Conservation (phyloP, 1,140 invertebrate genomes). For the Papilio polyxenes region DNA sequence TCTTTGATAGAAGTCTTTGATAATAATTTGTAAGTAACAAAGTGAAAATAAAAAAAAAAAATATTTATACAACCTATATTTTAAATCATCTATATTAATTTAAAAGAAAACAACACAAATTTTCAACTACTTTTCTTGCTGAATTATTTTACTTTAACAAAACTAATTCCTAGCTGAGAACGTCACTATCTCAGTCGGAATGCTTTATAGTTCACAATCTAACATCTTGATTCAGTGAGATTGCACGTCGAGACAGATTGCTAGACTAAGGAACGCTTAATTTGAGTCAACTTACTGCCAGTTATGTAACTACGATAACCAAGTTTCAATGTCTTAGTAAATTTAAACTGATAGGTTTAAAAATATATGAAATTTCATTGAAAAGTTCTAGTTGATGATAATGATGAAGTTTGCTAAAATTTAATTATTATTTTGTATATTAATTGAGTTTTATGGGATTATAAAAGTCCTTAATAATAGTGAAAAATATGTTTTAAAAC, state of each 20-base stretch:
- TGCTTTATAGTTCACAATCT: slow-evolving; percentile 12
- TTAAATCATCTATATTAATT: not conserved
- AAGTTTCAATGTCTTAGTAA: not conserved
- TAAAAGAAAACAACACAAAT: not conserved
- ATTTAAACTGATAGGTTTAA: not conserved
- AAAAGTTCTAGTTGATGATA: not conserved
- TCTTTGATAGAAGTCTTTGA: too few relatives aligned
- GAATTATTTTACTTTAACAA: not conserved
- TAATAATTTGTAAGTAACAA: not conserved
- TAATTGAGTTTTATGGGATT: too few relatives aligned
- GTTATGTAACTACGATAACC: not conserved
- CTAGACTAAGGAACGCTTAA: slow-evolving; percentile 13
- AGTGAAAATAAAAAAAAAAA: too few relatives aligned
- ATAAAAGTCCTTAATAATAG: too few relatives aligned
- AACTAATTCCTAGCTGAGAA: not conserved
- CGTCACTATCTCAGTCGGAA: slow-evolving; percentile 10
- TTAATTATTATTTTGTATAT: too few relatives aligned
- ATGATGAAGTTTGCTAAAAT: too few relatives aligned
- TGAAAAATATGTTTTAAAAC: too few relatives aligned
- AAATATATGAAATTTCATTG: too few relatives aligned
- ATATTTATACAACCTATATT: too few relatives aligned
- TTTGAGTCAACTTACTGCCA: not conserved
- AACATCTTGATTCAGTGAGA: slow-evolving; percentile 9
- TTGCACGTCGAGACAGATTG: slow-evolving; percentile 4
- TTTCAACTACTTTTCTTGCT: not conserved